Conservation (phyloP, 2,113 vertebrate species). For the Cyphomyrus plagiostoma region DNA sequence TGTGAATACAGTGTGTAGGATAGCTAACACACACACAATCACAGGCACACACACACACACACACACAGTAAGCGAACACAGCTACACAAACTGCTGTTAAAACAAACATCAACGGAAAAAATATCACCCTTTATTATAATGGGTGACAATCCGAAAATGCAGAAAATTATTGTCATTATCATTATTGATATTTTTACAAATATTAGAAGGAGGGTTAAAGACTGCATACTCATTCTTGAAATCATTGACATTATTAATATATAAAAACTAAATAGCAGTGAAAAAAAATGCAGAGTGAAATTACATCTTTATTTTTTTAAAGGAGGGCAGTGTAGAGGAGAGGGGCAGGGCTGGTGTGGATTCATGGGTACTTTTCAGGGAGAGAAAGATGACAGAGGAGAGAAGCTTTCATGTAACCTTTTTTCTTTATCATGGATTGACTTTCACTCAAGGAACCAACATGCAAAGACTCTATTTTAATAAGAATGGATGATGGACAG, state of each 20-base stretch:
- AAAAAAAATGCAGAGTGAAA: background rate
- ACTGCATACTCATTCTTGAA: conserved; percentile 14
- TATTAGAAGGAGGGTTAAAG: conserved; percentile 6
- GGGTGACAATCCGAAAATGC: background rate
- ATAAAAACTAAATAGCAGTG: background rate
- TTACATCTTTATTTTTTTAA: conserved; percentile 17
- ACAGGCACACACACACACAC: background rate
- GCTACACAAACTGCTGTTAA: background rate
- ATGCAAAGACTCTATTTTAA: conserved; percentile 8
- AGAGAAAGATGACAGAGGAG: background rate
- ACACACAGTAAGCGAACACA: background rate
- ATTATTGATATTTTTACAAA: conserved; percentile 16
- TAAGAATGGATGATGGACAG: background rate
- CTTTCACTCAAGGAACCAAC: background rate
- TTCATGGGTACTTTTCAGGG: conserved; percentile 8
- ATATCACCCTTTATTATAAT: background rate
- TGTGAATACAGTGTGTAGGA: background rate
- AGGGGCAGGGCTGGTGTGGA: background rate
- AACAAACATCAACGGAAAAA: background rate
- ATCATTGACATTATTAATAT: conserved; percentile 1
- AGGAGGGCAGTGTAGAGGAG: background rate
- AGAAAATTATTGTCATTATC: conserved; percentile 19
- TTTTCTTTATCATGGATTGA: background rate
- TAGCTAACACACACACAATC: background rate
- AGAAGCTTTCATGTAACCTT: background rate